phyloP scores from a whole-genome alignment of 2,888 invertebrate genomes.

The Lochmaea capreae region DNA sequence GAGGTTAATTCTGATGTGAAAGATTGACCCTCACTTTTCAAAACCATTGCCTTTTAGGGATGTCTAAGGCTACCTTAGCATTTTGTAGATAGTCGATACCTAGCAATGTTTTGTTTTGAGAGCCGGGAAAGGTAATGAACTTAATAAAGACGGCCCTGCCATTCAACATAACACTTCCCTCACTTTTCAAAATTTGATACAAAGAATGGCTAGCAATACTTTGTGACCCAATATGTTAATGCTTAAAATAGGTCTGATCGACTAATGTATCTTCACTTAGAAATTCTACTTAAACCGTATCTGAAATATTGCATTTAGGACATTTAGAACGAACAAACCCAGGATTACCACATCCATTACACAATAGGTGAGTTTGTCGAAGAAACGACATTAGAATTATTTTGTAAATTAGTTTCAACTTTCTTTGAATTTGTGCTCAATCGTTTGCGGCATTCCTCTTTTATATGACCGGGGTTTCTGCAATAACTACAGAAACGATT shows the following conservation, averaged over 20 bases:
- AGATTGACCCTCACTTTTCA: slow-evolving; percentile 18
- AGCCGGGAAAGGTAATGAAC: too few relatives aligned
- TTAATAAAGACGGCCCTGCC: too few relatives aligned
- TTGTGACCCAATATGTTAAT: slow-evolving; percentile 16
- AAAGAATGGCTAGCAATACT: slow-evolving; percentile 31
- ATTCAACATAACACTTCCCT: too few relatives aligned
- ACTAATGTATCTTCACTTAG: slow-evolving; percentile 20
- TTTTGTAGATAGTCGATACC: too few relatives aligned
- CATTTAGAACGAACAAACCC: slow-evolving; percentile 28
- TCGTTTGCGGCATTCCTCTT: not conserved
- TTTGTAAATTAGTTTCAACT: too few relatives aligned
- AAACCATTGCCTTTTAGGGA: too few relatives aligned
- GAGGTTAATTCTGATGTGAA: slow-evolving; percentile 12
- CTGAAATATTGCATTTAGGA: slow-evolving; percentile 9
- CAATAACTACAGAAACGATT: not conserved
- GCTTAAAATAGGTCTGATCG: slow-evolving; percentile 12
- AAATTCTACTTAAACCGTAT: slow-evolving; percentile 25
- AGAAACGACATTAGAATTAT: too few relatives aligned
- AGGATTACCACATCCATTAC: slow-evolving; percentile 29
- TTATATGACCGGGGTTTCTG: not conserved
- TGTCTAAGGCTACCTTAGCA: too few relatives aligned
- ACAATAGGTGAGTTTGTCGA: not conserved
- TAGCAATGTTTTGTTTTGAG: too few relatives aligned
- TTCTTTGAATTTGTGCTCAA: too few relatives aligned
- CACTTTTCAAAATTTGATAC: slow-evolving; percentile 20